Conservation (phyloP, 2,113 vertebrate genomes). For the Rhinolophus ferrumequinum region DNA sequence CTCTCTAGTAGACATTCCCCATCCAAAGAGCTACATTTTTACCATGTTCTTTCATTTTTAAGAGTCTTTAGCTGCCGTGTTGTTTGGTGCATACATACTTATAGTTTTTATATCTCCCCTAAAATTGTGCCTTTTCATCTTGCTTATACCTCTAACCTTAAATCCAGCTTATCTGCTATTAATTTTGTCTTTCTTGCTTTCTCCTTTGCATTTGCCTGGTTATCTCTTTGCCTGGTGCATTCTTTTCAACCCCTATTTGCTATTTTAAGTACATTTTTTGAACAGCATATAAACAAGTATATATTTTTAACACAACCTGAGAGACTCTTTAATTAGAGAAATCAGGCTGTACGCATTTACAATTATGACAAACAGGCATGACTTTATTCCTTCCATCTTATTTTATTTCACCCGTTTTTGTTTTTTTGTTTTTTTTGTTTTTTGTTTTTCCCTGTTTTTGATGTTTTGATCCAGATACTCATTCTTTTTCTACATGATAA, state of each 20-base stretch:
- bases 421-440: not conserved
- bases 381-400: not conserved
- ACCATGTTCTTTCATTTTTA: not conserved
- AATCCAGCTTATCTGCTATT: not conserved
- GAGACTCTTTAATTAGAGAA: not conserved
- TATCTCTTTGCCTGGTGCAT: not conserved
- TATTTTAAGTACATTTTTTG: not conserved
- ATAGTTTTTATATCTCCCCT: not conserved
- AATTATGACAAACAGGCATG: not conserved
- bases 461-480: not conserved
- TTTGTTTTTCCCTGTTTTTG: not conserved
- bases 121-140: not conserved
- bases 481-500: not conserved
- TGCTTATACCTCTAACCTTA: not conserved
- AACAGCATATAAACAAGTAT: not conserved
- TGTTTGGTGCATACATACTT: not conserved
- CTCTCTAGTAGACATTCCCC: not conserved
- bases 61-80: not conserved
- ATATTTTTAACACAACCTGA: not conserved
- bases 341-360: not conserved
- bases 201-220: not conserved
- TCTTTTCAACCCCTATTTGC: not conserved
- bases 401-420: not conserved
- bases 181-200: not conserved
- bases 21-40: not conserved